Base-by-base conservation (phyloP, 1,140 invertebrate species). In the Pantala flavescens region DNA sequence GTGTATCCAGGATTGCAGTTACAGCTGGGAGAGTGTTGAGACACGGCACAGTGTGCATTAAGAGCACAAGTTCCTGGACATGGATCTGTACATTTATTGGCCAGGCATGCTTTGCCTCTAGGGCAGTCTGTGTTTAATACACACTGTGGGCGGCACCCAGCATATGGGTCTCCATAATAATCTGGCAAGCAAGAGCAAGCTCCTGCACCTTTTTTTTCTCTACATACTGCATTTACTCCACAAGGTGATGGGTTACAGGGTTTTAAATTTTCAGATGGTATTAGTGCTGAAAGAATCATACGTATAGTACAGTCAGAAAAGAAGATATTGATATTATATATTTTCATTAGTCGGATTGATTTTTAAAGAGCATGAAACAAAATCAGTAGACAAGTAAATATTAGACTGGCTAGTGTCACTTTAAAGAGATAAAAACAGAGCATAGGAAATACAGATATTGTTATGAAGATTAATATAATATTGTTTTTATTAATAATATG, bases 1-100 rank as follows among this genome's bases (percentile, higher is more conserved):
- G 83, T 84, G 78, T 82, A 88, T 42, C 86, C 87, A 77, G 80
- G 75, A 21, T 81, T 76, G 78, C 88, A 90, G 70, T 82, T 84
- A 80, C 88, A 89, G n/a, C 81, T 80, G 19, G 87, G 84, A 42
- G 84, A 80, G 77, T 88, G 85, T 77, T 87, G 87, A 11, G 84
- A 79, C 14, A 87, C 84, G 63, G 82, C 83, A 79, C 88, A 89
- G 23, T 84, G 77, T 14, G 86, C 83, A 79, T 87, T 86, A 74
- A 81, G 81, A 16, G 84, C 85, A 76, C 85, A 87, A 63, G 81
- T 83, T 78, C 81, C 84, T 71, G 82, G 82, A 79, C 86, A 87
- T 24, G 85, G 86, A 78, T 86, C 82, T 76, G 80, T 78, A 79
- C 85, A 87, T 77, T 85, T 84, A 28, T 79, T 81, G 55, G 78